Evolutionary conservation across 2,113 vertebrate genomes (phyloP).

Genomic region (Melanostigma gelatinosum): DNA sequence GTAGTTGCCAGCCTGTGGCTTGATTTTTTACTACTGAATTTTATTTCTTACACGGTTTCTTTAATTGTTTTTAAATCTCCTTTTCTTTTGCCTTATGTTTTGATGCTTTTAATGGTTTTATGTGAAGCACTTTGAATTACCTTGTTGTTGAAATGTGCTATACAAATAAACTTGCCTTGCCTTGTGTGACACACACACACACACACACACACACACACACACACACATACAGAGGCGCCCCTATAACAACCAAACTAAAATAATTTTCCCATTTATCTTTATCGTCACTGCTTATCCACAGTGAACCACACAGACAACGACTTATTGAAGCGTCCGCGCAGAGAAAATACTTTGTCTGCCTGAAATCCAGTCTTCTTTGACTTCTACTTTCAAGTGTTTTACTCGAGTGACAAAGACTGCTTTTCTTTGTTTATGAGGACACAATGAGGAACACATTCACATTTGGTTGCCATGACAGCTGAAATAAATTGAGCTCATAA

Average conservation of each 20-base stretch:
- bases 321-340: neutral
- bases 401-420: neutral
- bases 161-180: no score
- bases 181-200: no score
- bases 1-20: constrained; percentile 34
- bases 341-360: constrained; percentile 14
- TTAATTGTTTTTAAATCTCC: no score
- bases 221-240: neutral
- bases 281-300: neutral
- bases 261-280: neutral
- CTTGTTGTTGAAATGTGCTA: no score
- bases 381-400: neutral
- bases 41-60: no score
- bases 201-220: constrained; percentile 1
- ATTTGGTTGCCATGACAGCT: constrained; percentile 13
- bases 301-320: constrained; percentile 8
- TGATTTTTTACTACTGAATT: no score
- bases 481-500: constrained; percentile 15
- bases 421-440: constrained; percentile 5
- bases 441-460: neutral
- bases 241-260: constrained; percentile 5
- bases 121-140: no score
- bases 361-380: neutral
- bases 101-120: no score
- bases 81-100: no score